These are phyloP conservation scores for Gasterosteus nipponicus DNA, from an alignment of 2,113 vertebrate species.

Conservation along the genomic window DNA sequence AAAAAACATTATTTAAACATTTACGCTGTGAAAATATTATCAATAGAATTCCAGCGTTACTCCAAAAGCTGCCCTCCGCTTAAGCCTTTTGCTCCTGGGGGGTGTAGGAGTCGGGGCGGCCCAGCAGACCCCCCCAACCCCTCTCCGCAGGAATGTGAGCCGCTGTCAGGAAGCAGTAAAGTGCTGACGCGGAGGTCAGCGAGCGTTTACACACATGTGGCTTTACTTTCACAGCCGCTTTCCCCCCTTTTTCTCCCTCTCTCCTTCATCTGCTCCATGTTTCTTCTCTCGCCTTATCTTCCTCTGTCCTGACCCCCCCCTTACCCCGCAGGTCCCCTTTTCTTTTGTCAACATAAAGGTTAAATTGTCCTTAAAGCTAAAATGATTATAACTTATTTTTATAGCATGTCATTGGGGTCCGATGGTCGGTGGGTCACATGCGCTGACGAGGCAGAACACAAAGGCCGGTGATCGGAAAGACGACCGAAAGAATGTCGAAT, in stretches of 20 bases:
- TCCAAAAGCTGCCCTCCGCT: slow-evolving; percentile 42
- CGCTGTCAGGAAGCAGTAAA: slow-evolving; percentile 78
- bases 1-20: not conserved
- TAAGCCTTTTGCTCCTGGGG: slow-evolving; percentile 54
- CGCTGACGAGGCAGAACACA: not conserved
- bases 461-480: not conserved
- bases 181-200: slow-evolving; percentile 78
- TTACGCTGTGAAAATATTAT: slow-evolving; percentile 72
- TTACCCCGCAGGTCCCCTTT: not conserved
- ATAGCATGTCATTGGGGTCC: not conserved
- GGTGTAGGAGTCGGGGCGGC: slow-evolving; percentile 31
- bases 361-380: not conserved
- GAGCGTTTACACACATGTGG: slow-evolving; percentile 79
- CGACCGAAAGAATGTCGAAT: not conserved
- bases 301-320: slow-evolving; percentile 7
- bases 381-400: not conserved
- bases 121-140: slow-evolving; percentile 1
- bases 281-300: slow-evolving; percentile 27
- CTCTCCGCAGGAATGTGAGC: slow-evolving; percentile 74
- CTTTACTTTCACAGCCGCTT: slow-evolving; percentile 73
- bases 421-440: not conserved
- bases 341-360: slow-evolving; percentile 5
- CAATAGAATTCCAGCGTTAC: slow-evolving; percentile 69
- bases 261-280: slow-evolving; percentile 49
- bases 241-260: slow-evolving; percentile 47